A percentile compares a stretch with the other conserved stretches of the same genome.
phyloP scores from a whole-genome alignment of 2,113 vertebrate genomes.

The Xyliphius kryptos region DNA sequence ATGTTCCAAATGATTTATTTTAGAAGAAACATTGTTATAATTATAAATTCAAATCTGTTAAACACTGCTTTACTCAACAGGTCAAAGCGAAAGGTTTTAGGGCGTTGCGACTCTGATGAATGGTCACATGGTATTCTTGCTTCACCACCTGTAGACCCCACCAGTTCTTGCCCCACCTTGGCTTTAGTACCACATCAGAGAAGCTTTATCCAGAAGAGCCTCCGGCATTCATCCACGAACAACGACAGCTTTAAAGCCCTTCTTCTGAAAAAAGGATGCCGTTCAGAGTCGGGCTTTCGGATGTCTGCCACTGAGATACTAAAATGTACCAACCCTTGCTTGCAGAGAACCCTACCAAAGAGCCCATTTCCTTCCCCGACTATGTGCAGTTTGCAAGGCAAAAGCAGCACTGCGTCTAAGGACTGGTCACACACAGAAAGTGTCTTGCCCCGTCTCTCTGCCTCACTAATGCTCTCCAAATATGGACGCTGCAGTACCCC shows the following conservation, averaged over 20 bases:
- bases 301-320: constrained; percentile 85
- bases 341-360: constrained; percentile 57
- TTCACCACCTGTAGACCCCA: constrained; percentile 62
- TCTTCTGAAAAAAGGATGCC: constrained; percentile 82
- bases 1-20: too few relatives aligned
- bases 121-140: constrained; percentile 59
- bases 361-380: constrained; percentile 6
- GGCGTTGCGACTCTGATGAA: constrained; percentile 40
- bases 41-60: too few relatives aligned
- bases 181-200: constrained; percentile 59
- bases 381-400: constrained; percentile 51
- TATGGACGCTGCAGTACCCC: constrained; percentile 77
- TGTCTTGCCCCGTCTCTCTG: constrained; percentile 69
- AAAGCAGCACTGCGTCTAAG: constrained; percentile 64
- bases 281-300: constrained; percentile 68
- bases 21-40: too few relatives aligned
- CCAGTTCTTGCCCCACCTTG: constrained; percentile 59
- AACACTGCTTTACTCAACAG: too few relatives aligned
- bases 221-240: constrained; percentile 65
- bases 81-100: too few relatives aligned
- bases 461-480: constrained; percentile 49
- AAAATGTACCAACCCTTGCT: constrained; percentile 65
- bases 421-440: constrained; percentile 76
- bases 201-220: constrained; percentile 57
- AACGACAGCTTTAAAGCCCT: constrained; percentile 90